Percentiles rank a stretch among this genome's conserved stretches.
Evolutionary conservation across 2,888 invertebrate genomes (phyloP).

Genomic region (Tenthredo scrophulariae): DNA sequence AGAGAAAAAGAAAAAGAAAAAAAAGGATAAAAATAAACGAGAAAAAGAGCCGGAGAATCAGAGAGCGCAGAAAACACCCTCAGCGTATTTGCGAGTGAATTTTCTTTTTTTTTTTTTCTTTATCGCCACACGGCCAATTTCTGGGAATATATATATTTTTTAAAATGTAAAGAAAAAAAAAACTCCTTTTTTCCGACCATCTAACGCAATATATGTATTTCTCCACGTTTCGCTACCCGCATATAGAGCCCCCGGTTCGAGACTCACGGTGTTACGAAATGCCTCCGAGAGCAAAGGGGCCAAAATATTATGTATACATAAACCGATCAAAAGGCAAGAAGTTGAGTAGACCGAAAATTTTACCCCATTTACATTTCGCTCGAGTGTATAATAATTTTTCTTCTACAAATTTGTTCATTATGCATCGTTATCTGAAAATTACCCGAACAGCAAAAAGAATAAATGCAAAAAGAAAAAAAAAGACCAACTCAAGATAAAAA

Average conservation of each 20-base stretch:
- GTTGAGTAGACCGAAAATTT: slow-evolving; percentile 10
- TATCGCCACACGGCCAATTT: slow-evolving; percentile 6
- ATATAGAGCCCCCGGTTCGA: neutral
- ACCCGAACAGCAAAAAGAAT: neutral
- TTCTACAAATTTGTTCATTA: neutral
- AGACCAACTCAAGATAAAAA: neutral
- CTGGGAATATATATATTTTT: neutral
- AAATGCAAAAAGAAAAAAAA: neutral
- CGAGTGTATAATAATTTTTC: neutral
- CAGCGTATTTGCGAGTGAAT: slow-evolving; percentile 26
- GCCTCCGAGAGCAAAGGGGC: neutral
- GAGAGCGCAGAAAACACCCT: neutral
- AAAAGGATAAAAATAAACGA: slow-evolving; percentile 47
- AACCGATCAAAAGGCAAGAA: slow-evolving; percentile 45
- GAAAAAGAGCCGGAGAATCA: slow-evolving; percentile 25
- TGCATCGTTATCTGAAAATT: neutral
- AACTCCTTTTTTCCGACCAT: neutral
- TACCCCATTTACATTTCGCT: slow-evolving; percentile 15
- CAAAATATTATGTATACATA: neutral
- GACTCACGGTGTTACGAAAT: slow-evolving; percentile 6
- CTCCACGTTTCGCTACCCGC: neutral
- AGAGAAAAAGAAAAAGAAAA: neutral
- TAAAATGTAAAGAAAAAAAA: neutral
- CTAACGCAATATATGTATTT: neutral
- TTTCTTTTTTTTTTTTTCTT: slow-evolving; percentile 29